These are phyloP conservation scores for Pheucticus melanocephalus DNA, from an alignment of 2,113 vertebrate species.

Conservation along the genomic window DNA sequence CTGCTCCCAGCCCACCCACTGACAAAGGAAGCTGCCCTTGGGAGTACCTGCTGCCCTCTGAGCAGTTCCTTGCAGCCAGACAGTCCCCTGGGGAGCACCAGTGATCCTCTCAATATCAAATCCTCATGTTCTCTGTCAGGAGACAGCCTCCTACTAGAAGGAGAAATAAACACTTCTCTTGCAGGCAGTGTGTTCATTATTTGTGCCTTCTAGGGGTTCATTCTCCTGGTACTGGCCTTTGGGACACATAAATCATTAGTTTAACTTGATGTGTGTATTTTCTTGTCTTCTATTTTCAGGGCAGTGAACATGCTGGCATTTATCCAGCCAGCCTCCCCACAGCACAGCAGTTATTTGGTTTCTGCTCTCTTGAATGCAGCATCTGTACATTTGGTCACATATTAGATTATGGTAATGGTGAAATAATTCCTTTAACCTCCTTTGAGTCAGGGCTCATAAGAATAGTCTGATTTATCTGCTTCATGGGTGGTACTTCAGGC, in stretches of 20 bases:
- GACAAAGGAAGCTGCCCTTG: background rate
- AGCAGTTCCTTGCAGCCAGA: background rate
- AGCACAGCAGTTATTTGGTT: background rate
- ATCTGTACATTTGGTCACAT: conserved; percentile 7
- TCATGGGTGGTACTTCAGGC: conserved; percentile 6
- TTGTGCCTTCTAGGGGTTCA: background rate
- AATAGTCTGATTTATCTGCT: conserved; percentile 31
- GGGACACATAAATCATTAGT: background rate
- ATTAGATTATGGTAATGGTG: conserved; percentile 27
- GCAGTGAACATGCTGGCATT: background rate
- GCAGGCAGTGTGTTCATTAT: background rate
- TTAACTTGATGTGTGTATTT: background rate
- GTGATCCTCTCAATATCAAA: background rate
- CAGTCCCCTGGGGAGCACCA: background rate
- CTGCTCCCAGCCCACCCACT: background rate
- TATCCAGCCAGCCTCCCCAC: background rate
- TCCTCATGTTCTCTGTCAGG: background rate
- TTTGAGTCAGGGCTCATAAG: conserved; percentile 9
- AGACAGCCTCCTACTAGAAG: background rate
- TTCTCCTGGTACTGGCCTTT: background rate
- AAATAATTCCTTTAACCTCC: conserved; percentile 45
- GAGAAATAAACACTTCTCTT: conserved; percentile 21
- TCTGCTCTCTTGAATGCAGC: background rate
- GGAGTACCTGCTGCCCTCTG: background rate
- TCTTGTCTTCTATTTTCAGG: background rate